Base-by-base conservation (phyloP, 2,888 invertebrate genomes). In the Dolichopus griseipennis region DNA sequence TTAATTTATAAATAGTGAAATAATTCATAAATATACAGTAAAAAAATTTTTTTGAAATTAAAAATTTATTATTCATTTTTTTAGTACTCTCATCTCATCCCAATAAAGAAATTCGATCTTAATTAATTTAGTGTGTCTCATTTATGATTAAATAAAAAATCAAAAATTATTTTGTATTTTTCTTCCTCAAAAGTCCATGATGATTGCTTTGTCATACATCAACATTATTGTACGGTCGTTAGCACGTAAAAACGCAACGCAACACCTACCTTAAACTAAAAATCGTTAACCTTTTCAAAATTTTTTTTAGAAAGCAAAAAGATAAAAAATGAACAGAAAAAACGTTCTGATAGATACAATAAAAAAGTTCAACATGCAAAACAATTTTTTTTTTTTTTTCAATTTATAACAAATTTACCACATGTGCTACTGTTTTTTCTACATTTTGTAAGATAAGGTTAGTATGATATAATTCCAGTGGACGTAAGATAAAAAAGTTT, bases 131-230 rank as follows among this genome's bases (percentile, higher is more conserved):
- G 52, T 52, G 52, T 18, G 52, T 52, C n/a, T 52, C n/a, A 52
- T 18, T 12, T 6, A 15, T 41, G 41, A 52, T 18, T 18, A 52
- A 52, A 52, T 4, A 52, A 52, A 18, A 52, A 52, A 52, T 3
- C 1, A 52, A 52, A 37, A 27, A 27, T 27, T 2, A 4, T 27
- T 27, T 27, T 27, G 8, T 41, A 6, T 41, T 41, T 41, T 15
- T 6, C 18, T 52, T 18, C 52, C 18, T 18, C 8, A 52, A 52
- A 52, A 52, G 52, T 52, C 52, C 52, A 52, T 52, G 52, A n/a
- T 52, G 52, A 52, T 52, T 52, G n/a, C 52, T 52, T 52, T 52
- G 52, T 52, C 52, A 52, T 52, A 52, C 52, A 52, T 52, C 52
- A 52, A 18, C 52, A 52, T 52, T 18, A 52, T 52, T 52, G 52